Evolutionary conservation across 2,888 invertebrate genomes (phyloP), one percentile per base, ranked within the genome.

Genomic region (Athalia rosae): DNA sequence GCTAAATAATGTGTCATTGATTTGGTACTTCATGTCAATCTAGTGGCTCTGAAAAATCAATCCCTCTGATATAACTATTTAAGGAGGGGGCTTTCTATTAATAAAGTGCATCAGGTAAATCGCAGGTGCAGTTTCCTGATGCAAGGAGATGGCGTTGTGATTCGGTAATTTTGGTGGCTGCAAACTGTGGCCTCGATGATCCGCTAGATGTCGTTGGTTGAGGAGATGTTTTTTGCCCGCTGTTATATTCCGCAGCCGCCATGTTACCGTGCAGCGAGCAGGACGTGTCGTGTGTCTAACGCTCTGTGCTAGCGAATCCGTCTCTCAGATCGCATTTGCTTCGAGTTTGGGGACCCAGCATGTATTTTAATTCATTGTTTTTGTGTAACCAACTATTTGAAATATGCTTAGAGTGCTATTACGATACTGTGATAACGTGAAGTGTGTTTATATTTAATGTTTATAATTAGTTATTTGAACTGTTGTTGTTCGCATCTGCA

Each of bases 241-340:
- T 43, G 50, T 7, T 9, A 56, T 56, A 41, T 11, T 45, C 8
- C n/a, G 43, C 71, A 71, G 71, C 71, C 50, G 71, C 71, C 71
- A 71, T 71, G 71, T 71, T 71, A 71, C 71, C 71, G 56, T 58
- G 58, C 41, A 71, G 58, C 56, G 69, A 64, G 71, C 45, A 71
- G 71, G 71, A 71, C 71, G 71, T 71, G 71, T 71, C 58, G 66
- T 53, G 53, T n/a, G n/a, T n/a, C 53, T 53, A n/a, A 53, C 28
- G 13, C 61, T 7, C 28, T 7, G 15, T 28, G 13, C 11, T 61
- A 8, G 61, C 13, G 4, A 8, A 13, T 61, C 61, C 43, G 62
- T 63, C 8, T 41, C 8, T 63, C 62, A n/a, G n/a, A n/a, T 53
- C 41, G 0, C 13, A 8, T 28, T 61, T 61, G 13, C 11, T n/a